These are phyloP conservation scores for Sebastes diaconus DNA, from an alignment of 2,797 vertebrate genomes.

Conservation along the genomic window DNA sequence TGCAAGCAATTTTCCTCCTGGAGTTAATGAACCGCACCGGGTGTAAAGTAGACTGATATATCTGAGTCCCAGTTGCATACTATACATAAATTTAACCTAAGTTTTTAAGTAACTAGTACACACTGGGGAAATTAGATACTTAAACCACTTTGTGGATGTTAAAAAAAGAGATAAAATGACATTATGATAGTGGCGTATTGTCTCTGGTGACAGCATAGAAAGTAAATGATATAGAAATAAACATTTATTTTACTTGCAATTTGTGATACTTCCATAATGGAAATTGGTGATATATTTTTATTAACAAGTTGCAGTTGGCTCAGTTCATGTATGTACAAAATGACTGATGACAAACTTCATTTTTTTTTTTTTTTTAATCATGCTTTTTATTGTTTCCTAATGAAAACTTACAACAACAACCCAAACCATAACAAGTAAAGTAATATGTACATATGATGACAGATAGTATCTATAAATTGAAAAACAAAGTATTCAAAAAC, in stretches of 20 bases:
- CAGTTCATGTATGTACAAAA: background rate
- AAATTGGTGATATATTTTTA: too few species aligned
- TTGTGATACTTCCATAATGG: background rate
- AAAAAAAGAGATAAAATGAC: background rate
- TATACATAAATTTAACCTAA: background rate
- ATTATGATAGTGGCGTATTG: background rate
- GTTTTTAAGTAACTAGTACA: background rate
- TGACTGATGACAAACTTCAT: background rate
- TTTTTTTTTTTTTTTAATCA: background rate
- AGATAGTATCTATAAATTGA: background rate
- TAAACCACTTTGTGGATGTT: background rate
- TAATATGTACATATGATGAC: background rate
- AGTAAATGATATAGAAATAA: background rate
- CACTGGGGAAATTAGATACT: background rate
- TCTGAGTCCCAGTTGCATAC: slow-evolving; percentile 11
- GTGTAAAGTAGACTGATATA: slow-evolving; percentile 1
- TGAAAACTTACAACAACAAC: background rate
- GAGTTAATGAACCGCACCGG: slow-evolving; percentile 28
- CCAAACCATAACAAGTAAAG: background rate
- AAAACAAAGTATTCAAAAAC: background rate
- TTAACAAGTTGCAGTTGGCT: too few species aligned
- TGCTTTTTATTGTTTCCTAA: background rate
- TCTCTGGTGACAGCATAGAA: background rate
- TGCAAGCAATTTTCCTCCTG: slow-evolving; percentile 24
- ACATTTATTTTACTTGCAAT: background rate